These are phyloP conservation scores for Oryzias celebensis DNA, from an alignment of 2,113 vertebrate genomes.

Conservation along the genomic window DNA sequence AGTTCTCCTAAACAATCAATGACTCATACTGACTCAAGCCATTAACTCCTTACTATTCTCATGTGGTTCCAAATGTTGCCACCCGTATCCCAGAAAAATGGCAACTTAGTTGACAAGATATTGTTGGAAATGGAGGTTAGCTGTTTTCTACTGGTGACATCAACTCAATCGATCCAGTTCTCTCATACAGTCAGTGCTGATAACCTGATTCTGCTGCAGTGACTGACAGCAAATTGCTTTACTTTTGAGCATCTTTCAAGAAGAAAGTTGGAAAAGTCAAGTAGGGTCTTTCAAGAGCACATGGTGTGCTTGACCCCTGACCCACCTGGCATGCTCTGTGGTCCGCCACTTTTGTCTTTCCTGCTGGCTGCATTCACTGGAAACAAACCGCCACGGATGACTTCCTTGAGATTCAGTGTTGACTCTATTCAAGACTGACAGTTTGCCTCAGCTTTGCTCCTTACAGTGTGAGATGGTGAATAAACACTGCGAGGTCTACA, in stretches of 20 bases:
- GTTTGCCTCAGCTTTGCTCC: slow-evolving; percentile 55
- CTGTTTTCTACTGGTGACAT: too few relatives aligned
- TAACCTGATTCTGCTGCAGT: not conserved
- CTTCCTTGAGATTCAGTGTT: slow-evolving; percentile 72
- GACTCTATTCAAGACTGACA: slow-evolving; percentile 59
- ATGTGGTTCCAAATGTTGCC: too few relatives aligned
- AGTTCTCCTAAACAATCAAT: too few relatives aligned
- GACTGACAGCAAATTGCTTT: slow-evolving; percentile 19
- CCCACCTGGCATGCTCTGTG: slow-evolving; percentile 35
- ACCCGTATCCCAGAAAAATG: too few relatives aligned
- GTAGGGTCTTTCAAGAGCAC: slow-evolving; percentile 34
- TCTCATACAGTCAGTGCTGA: too few relatives aligned
- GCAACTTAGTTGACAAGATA: too few relatives aligned
- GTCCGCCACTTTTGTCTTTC: slow-evolving; percentile 45
- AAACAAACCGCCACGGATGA: slow-evolving; percentile 54
- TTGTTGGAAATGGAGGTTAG: too few relatives aligned
- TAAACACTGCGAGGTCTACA: slow-evolving; percentile 49
- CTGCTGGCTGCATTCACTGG: slow-evolving; percentile 53
- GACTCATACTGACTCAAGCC: too few relatives aligned
- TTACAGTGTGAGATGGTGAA: slow-evolving; percentile 59
- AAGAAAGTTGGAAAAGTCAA: slow-evolving; percentile 29
- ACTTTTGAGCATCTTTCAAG: not conserved
- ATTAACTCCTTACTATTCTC: too few relatives aligned
- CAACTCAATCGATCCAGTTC: too few relatives aligned
- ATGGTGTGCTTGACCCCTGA: slow-evolving; percentile 40